Base-by-base conservation (phyloP, 2,113 vertebrate genomes). In the Eretmochelys imbricata region DNA sequence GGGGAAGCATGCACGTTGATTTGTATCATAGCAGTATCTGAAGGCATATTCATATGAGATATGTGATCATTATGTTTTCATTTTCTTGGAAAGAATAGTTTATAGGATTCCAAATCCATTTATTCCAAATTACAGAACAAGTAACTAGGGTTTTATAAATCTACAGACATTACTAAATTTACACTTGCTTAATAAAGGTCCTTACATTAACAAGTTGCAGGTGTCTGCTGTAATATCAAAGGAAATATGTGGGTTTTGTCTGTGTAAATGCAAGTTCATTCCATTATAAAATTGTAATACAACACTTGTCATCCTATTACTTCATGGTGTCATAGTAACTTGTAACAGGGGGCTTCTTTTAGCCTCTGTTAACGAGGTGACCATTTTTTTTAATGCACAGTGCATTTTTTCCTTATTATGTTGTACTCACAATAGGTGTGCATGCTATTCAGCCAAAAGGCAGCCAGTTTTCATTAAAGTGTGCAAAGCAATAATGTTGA, bases 271-370 rank as follows among this genome's bases (percentile, higher is more conserved):
- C 93, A 93, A 96, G 97, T 98, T 98, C 96, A 95, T 96, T 96
- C 93, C 83, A 75, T 93, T 94, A 93, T 89, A 94, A 98, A 97
- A 98, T 97, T 96, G 95, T 84, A 97, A 98, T 94, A 95, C 78
- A 95, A 94, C 98, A 98, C 93, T 98, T 99, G 96, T 97, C 97
- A 96, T 98, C 96, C 98, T 98, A 96, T 98, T 98, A 97, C 97
- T 98, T 98, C 96, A 98, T 97, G 97, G 98, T 98, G 97, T 98
- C 97, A 90, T 88, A 97, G 98, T 98, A 98, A 98, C 98, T 97
- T 97, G 95, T 97, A 97, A 98, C 97, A 96, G 97, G 98, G 97
- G 97, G 97, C 96, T 97, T 93, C 96, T 98, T 98, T 98, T 98
- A 98, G 98, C 98, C 97, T 98, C 97, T 98, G 98, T 96, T 97